Conservation (phyloP, 2,797 vertebrate genomes). For the Nannoperca obscura region DNA sequence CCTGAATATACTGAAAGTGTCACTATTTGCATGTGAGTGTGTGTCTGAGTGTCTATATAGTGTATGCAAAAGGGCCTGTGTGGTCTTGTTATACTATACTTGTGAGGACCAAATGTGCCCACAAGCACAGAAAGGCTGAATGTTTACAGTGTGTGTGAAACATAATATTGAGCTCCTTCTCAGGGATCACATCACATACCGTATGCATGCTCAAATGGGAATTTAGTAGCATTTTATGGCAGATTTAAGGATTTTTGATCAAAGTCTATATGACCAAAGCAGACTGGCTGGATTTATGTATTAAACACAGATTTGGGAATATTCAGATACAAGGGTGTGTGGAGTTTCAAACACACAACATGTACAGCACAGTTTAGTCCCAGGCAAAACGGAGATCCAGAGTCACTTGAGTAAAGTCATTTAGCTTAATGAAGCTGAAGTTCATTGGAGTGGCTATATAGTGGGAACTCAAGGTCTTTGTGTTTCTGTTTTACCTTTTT, state of each 20-base stretch:
- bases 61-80: slow-evolving; percentile 6
- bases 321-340: background rate
- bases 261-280: slow-evolving; percentile 17
- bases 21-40: slow-evolving; percentile 42
- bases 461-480: background rate
- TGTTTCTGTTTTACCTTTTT: background rate
- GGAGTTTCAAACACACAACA: background rate
- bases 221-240: background rate
- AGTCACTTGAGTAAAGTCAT: slow-evolving; percentile 22
- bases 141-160: background rate
- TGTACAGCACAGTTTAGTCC: background rate
- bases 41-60: slow-evolving; percentile 29
- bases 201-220: background rate
- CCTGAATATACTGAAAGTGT: slow-evolving; percentile 65
- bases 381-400: background rate
- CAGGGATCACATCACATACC: background rate
- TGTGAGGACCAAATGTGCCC: background rate
- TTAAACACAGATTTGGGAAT: slow-evolving; percentile 36
- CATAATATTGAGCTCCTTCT: background rate
- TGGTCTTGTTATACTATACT: background rate
- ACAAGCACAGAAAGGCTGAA: background rate
- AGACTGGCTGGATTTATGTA: slow-evolving; percentile 15
- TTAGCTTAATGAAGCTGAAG: slow-evolving; percentile 4
- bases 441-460: background rate
- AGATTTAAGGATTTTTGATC: slow-evolving; percentile 37